phyloP scores from a whole-genome alignment of 2,888 invertebrate species.

The Calameuta idolon region DNA sequence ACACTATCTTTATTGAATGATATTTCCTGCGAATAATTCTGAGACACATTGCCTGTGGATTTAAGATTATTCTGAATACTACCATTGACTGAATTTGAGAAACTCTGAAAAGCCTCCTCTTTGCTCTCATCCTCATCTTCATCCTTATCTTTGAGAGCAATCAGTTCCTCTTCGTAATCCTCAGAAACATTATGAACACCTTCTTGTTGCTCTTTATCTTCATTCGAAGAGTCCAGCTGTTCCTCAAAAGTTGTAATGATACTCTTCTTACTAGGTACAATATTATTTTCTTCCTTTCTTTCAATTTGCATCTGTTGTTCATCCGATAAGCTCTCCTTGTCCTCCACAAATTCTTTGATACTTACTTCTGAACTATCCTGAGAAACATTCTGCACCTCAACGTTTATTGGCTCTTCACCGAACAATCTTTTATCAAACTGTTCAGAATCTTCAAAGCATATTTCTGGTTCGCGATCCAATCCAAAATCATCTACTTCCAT shows the following conservation, averaged over 20 bases:
- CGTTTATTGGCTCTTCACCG: constrained; percentile 22
- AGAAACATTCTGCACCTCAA: constrained; percentile 19
- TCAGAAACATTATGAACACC: constrained; percentile 14
- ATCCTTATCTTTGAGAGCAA: constrained; percentile 29
- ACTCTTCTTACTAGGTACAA: constrained; percentile 13
- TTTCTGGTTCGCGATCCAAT: constrained; percentile 31
- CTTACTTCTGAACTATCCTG: neutral
- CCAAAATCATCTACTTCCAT: constrained; percentile 37
- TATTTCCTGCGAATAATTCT: neutral
- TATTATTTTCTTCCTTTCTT: constrained; percentile 18
- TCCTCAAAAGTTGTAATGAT: constrained; percentile 4
- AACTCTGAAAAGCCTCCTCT: constrained; percentile 33
- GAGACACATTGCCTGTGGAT: neutral
- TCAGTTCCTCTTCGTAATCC: constrained; percentile 33
- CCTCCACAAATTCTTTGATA: neutral
- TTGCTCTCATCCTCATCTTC: constrained; percentile 30
- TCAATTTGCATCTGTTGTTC: neutral
- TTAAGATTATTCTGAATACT: neutral
- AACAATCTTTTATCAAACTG: neutral
- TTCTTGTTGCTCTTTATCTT: constrained; percentile 31
- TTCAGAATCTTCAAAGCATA: constrained; percentile 7
- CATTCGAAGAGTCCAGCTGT: constrained; percentile 15
- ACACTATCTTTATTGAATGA: neutral
- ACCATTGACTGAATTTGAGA: constrained; percentile 23
- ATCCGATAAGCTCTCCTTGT: neutral